Conservation (phyloP, 2,113 vertebrate genomes). For the Tiliqua scincoides region DNA sequence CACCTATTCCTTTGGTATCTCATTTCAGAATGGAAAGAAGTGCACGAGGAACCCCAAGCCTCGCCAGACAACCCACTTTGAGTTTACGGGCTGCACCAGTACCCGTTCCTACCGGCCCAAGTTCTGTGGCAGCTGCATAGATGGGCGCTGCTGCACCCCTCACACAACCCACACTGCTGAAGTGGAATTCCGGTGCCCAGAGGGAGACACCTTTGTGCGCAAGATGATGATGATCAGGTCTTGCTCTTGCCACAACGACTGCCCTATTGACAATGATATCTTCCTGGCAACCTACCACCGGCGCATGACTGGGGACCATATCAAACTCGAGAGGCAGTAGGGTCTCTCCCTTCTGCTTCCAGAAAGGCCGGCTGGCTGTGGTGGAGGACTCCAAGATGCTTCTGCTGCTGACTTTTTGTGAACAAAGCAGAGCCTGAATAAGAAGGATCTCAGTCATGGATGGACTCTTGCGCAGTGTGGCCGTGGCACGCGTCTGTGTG, state of each 20-base stretch:
- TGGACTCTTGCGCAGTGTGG: accelerated
- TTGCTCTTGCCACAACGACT: slow-evolving; percentile 80
- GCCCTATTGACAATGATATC: slow-evolving; percentile 78
- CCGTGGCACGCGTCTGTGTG: not conserved
- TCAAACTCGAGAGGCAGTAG: slow-evolving; percentile 48
- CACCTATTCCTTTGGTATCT: not conserved
- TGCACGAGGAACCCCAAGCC: slow-evolving; percentile 73
- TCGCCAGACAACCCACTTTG: slow-evolving; percentile 69
- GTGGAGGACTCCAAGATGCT: not conserved
- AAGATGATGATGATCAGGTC: slow-evolving; percentile 85
- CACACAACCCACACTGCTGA: slow-evolving; percentile 64
- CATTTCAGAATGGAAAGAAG: slow-evolving; percentile 77
- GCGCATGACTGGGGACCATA: slow-evolving; percentile 76
- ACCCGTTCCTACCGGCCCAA: slow-evolving; percentile 71
- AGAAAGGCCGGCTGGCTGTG: not conserved
- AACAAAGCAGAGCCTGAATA: not conserved
- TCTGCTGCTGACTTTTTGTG: accelerated
- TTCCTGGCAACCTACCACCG: slow-evolving; percentile 73
- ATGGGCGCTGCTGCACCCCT: slow-evolving; percentile 79
- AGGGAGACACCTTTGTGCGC: slow-evolving; percentile 76
- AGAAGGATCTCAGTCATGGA: not conserved
- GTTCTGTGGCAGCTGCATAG: slow-evolving; percentile 79
- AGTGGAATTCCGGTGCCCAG: slow-evolving; percentile 80
- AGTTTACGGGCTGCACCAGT: slow-evolving; percentile 80
- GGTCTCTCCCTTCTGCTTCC: not conserved